A percentile compares a stretch with the other conserved stretches of the same genome.
Evolutionary conservation across 1,140 invertebrate species (phyloP).

Genomic region (Oncopeltus fasciatus): DNA sequence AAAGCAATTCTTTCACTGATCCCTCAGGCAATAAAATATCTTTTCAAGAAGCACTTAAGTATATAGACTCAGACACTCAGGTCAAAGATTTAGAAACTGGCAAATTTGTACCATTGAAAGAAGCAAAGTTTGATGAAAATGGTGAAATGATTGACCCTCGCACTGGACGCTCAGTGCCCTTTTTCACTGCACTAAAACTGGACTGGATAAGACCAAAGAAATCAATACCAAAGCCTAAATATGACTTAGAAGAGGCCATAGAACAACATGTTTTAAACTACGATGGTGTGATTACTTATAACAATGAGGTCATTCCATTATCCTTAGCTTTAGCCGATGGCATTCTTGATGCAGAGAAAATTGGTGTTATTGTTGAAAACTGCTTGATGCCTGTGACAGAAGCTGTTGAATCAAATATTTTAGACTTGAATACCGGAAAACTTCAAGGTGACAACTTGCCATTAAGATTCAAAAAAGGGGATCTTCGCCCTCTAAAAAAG

Average conservation of each 20-base stretch:
- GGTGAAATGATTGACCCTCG: conserved; percentile 72
- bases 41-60: conserved; percentile 62
- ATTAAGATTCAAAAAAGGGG: conserved; percentile 51
- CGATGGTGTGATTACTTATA: conserved; percentile 29
- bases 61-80: conserved; percentile 55
- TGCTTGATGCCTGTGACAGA: conserved; percentile 55
- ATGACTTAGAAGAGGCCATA: conserved; percentile 48
- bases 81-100: conserved; percentile 59
- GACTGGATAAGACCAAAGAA: conserved; percentile 39
- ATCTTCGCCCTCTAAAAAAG: conserved; percentile 45
- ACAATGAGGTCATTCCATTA: conserved; percentile 49
- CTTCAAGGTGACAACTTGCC: conserved; percentile 52
- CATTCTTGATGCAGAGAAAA: conserved; percentile 56
- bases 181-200: conserved; percentile 67
- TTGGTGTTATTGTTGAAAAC: conserved; percentile 51
- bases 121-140: conserved; percentile 51
- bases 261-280: conserved; percentile 47
- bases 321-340: conserved; percentile 54
- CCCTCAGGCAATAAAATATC: conserved; percentile 57
- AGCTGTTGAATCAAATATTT: conserved; percentile 57
- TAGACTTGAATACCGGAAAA: conserved; percentile 56
- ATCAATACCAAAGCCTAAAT: conserved; percentile 26
- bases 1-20: conserved; percentile 60
- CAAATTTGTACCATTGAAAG: conserved; percentile 46
- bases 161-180: conserved; percentile 61